Percentiles rank a stretch among this genome's conserved stretches.
Conservation (phyloP, 2,888 invertebrate species). For the Celastrina argiolus region DNA sequence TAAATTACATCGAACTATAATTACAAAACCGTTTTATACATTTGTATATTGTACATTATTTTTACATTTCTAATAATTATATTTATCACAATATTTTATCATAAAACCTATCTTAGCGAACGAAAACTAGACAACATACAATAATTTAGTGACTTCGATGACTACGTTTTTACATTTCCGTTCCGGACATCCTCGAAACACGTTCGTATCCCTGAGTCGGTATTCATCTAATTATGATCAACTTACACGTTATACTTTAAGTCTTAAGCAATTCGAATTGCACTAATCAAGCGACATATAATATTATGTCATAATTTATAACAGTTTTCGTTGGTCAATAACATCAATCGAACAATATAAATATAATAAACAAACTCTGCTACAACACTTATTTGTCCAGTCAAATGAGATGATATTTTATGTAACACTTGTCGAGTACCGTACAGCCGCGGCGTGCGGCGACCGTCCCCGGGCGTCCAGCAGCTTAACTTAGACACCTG, state of each 20-base stretch:
- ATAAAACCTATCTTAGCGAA: conserved; percentile 50
- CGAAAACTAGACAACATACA: conserved; percentile 56
- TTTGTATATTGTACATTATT: conserved; percentile 42
- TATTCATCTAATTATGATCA: not conserved
- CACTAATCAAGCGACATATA: not conserved
- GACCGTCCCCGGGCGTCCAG: too few relatives aligned
- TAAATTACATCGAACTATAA: conserved; percentile 50
- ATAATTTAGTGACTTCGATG: conserved; percentile 68
- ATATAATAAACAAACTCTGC: not conserved
- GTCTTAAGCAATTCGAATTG: not conserved
- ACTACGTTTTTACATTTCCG: conserved; percentile 44
- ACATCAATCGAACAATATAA: not conserved
- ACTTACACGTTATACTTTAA: not conserved
- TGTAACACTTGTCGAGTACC: too few relatives aligned
- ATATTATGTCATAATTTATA: too few relatives aligned
- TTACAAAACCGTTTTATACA: conserved; percentile 54
- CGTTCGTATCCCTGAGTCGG: conserved; percentile 22
- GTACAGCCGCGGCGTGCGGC: too few relatives aligned
- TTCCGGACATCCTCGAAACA: conserved; percentile 31
- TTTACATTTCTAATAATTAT: conserved; percentile 47
- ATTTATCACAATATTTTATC: conserved; percentile 65
- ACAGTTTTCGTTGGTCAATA: not conserved
- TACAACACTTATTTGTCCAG: not conserved
- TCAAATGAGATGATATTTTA: too few relatives aligned
- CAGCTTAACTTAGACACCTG: too few relatives aligned